phyloP scores from a whole-genome alignment of 2,113 vertebrate species.

The Sinocyclocheilus maitianheensis region DNA sequence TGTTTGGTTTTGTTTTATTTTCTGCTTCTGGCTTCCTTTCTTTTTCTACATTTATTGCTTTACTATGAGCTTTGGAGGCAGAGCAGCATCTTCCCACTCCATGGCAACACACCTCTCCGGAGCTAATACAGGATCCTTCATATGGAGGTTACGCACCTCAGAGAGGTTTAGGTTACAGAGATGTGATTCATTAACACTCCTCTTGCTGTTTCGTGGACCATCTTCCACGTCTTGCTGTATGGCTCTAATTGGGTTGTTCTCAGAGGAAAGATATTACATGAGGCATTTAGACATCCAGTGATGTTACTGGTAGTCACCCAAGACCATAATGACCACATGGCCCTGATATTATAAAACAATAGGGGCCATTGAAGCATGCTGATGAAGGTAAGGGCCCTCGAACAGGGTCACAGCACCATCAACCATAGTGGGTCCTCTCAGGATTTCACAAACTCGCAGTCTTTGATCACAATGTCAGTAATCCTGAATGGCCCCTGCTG shows the following conservation, averaged over 20 bases:
- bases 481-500: slow-evolving; percentile 40
- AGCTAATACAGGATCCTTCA: slow-evolving; percentile 61
- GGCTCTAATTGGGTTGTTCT: neutral
- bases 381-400: neutral
- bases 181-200: slow-evolving; percentile 34
- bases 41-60: slow-evolving; percentile 30
- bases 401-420: slow-evolving; percentile 6
- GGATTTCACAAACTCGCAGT: slow-evolving; percentile 24
- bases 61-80: slow-evolving; percentile 60
- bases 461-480: slow-evolving; percentile 46
- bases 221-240: slow-evolving; percentile 19
- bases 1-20: slow-evolving; percentile 31
- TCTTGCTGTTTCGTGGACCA: neutral
- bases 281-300: neutral
- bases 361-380: neutral
- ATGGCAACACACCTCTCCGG: slow-evolving; percentile 74
- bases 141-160: slow-evolving; percentile 13
- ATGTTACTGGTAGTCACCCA: neutral
- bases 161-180: slow-evolving; percentile 38
- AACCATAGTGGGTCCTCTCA: slow-evolving; percentile 7
- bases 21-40: slow-evolving; percentile 17
- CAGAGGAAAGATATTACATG: neutral
- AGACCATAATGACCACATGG: neutral
- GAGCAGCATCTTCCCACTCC: slow-evolving; percentile 64
- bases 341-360: slow-evolving; percentile 20